Evolutionary conservation across 2,888 invertebrate species (phyloP), one percentile per base, ranked within the genome.

Genomic region (Bruchidius siliquastri): DNA sequence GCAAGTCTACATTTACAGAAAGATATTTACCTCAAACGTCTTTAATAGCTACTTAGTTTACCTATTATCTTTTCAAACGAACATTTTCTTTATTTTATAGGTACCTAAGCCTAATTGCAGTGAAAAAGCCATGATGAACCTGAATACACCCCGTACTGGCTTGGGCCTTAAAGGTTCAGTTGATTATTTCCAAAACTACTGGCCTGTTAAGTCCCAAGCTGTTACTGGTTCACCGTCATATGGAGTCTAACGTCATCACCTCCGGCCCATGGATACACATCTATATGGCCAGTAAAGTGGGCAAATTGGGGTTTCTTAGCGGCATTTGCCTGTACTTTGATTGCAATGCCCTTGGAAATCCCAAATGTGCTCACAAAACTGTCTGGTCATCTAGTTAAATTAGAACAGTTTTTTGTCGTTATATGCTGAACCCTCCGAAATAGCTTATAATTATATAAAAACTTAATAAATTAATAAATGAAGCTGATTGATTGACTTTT

Each of bases 171-270:
- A 90, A 90, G 92, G 92, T 90, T 91, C 89, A 89, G 89, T 88
- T 89, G 89, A 90, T 90, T 85, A 85, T 88, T 88, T 85, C 80
- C 76, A 87, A 83, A 87, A 90, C 91, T 93, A 93, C 93, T 93
- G 93, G 93, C 93, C 93, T 93, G 92, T 93, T 93, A 93, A 93
- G 93, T 93, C 93, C 93, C 93, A 92, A 93, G 92, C 89, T 88
- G 87, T 88, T 89, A 87, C 81, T 80, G 82, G 85, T 82, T 76
- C 77, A 74, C 73, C 68, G 3, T 49, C 49, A 18, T 6, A 6
- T 30, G 49, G 6, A 4, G 78, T 32, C 71, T 71, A 71, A 69
- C 26, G 22, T 22, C 20, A 68, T 20, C n/a, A 70, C 49, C n/a
- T 21, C 2, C 6, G 20, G 21, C n/a, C 21, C 21, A 49, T 20